Evolutionary conservation across 2,888 invertebrate genomes (phyloP).

Genomic region (Metopia argyrocephala): DNA sequence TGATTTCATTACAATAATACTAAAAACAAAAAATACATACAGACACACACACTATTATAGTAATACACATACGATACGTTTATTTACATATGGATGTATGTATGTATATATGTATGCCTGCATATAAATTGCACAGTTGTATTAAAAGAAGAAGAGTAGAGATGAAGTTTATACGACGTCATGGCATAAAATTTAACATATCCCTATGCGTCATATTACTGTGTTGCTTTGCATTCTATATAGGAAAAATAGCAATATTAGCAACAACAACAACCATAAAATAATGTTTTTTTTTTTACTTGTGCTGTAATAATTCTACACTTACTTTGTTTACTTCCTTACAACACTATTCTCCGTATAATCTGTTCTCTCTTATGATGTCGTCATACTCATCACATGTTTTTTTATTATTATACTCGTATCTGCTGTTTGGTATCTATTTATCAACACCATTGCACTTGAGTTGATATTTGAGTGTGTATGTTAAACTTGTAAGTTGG

Average conservation of each 20-base stretch:
- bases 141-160: not conserved
- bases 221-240: not conserved
- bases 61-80: no score
- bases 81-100: not conserved
- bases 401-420: not conserved
- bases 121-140: not conserved
- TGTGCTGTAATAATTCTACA: slow-evolving; percentile 28
- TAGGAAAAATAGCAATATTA: not conserved
- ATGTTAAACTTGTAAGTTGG: slow-evolving; percentile 5
- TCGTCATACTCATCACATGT: not conserved
- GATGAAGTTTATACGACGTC: slow-evolving; percentile 11
- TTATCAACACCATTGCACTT: slow-evolving; percentile 61
- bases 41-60: not conserved
- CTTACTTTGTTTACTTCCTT: slow-evolving; percentile 34
- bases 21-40: slow-evolving; percentile 12
- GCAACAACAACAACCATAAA: not conserved
- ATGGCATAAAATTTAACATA: slow-evolving; percentile 44
- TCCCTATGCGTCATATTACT: slow-evolving; percentile 56
- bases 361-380: slow-evolving; percentile 18
- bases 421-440: slow-evolving; percentile 49
- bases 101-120: not conserved
- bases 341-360: not conserved
- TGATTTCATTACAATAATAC: slow-evolving; percentile 29
- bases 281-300: slow-evolving; percentile 13
- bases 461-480: slow-evolving; percentile 56